Percentiles rank a stretch among this genome's conserved stretches.
Conservation (phyloP, 2,888 invertebrate genomes). For the Arrhopalites spinosus region DNA sequence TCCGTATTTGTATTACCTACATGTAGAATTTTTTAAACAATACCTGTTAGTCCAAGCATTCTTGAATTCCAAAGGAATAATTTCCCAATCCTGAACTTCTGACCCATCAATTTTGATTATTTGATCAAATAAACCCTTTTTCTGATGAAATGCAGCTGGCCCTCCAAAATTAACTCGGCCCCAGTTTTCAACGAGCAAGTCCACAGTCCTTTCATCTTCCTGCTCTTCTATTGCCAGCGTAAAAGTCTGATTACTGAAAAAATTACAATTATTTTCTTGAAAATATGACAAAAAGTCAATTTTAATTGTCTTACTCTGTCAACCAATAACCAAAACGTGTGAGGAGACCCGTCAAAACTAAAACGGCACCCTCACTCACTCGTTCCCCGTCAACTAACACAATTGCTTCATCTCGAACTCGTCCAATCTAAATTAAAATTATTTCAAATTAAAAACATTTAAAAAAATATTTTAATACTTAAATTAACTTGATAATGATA, state of each 20-base stretch:
- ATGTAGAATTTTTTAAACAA: not conserved
- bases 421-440: constrained; percentile 56
- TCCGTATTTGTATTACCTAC: not conserved
- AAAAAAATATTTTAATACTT: not conserved
- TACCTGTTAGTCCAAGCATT: constrained; percentile 59
- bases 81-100: constrained; percentile 60
- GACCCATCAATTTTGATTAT: constrained; percentile 60
- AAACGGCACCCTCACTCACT: constrained; percentile 44
- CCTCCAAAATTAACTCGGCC: constrained; percentile 61
- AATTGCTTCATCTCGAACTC: constrained; percentile 63
- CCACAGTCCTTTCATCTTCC: constrained; percentile 15
- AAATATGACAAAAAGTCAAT: not conserved
- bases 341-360: not conserved
- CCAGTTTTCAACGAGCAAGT: constrained; percentile 61
- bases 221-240: not conserved
- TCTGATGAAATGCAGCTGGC: constrained; percentile 22
- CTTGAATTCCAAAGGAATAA: constrained; percentile 64
- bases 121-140: constrained; percentile 61
- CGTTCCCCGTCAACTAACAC: constrained; percentile 61
- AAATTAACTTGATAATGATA: not conserved
- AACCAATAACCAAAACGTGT: constrained; percentile 36
- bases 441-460: not conserved
- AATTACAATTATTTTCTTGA: not conserved
- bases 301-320: constrained; percentile 4
- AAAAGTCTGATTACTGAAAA: not conserved